Evolutionary conservation across 2,113 vertebrate species (phyloP).

Genomic region (Microcebus griseorufus): DNA sequence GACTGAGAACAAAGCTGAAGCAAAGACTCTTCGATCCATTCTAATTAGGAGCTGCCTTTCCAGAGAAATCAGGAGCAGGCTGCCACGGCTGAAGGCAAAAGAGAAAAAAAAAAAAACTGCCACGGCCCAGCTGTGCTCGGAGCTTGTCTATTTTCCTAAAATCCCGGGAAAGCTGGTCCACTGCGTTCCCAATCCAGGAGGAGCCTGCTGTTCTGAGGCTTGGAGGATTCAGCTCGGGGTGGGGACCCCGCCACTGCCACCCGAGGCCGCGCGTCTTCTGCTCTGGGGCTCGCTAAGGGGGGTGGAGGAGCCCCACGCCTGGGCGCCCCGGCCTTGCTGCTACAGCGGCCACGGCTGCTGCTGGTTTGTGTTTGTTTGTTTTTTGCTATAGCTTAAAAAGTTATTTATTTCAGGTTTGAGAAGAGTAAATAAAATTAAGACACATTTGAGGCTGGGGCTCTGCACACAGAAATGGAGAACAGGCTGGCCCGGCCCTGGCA

Average conservation of each 20-base stretch:
- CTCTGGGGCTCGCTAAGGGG: not conserved
- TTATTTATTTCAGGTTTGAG: not conserved
- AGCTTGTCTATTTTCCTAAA: not conserved
- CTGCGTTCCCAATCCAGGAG: not conserved
- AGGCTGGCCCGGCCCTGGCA: accelerated
- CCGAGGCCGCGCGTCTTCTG: not conserved
- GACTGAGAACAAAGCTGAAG: constrained; percentile 71
- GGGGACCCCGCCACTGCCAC: too few species aligned
- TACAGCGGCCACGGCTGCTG: not conserved
- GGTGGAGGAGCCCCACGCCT: accelerated
- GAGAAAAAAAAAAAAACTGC: not conserved
- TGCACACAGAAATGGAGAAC: not conserved
- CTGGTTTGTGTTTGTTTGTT: not conserved
- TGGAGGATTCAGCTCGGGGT: accelerated
- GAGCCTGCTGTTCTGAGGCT: not conserved
- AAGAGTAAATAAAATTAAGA: not conserved
- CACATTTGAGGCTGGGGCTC: not conserved
- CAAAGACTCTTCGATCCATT: constrained; percentile 78
- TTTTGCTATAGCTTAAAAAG: not conserved
- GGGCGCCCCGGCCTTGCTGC: not conserved
- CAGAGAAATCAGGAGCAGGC: constrained; percentile 49
- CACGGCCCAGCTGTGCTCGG: constrained; percentile 3
- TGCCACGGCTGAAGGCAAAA: not conserved
- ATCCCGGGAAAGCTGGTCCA: not conserved
- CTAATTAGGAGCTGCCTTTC: constrained; percentile 82